phyloP scores from a whole-genome alignment of 2,113 vertebrate species.

The Anhinga rufa region DNA sequence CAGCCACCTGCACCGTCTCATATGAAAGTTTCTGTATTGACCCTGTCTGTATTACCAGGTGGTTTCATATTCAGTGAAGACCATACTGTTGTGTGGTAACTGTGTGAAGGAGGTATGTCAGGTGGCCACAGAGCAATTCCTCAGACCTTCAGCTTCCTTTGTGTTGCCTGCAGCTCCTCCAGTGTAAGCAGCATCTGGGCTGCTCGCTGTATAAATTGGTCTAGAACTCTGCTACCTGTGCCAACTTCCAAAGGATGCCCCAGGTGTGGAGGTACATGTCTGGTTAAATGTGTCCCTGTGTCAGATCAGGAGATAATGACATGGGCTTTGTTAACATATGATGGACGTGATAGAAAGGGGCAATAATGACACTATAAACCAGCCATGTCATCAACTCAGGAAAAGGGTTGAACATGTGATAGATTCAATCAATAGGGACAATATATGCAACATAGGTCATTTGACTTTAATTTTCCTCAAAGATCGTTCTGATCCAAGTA shows the following conservation, averaged over 20 bases:
- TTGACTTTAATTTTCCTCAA: neutral
- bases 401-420: neutral
- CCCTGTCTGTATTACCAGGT: neutral
- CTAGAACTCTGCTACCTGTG: neutral
- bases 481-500: neutral
- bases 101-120: neutral
- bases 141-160: neutral
- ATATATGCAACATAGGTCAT: neutral
- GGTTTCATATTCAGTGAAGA: neutral
- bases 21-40: neutral
- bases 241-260: neutral
- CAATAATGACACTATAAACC: neutral
- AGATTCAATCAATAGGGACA: accelerated
- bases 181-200: neutral
- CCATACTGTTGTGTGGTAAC: accelerated
- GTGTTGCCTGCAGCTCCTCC: neutral
- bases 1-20: neutral
- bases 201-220: neutral
- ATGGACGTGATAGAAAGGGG: neutral
- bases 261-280: neutral
- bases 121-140: neutral
- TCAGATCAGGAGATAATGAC: neutral
- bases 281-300: neutral
- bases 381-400: neutral
- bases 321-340: accelerated